Evolutionary conservation across 2,113 vertebrate genomes (phyloP), one percentile per base, ranked within the genome.

Genomic region (Anoura caudifer): DNA sequence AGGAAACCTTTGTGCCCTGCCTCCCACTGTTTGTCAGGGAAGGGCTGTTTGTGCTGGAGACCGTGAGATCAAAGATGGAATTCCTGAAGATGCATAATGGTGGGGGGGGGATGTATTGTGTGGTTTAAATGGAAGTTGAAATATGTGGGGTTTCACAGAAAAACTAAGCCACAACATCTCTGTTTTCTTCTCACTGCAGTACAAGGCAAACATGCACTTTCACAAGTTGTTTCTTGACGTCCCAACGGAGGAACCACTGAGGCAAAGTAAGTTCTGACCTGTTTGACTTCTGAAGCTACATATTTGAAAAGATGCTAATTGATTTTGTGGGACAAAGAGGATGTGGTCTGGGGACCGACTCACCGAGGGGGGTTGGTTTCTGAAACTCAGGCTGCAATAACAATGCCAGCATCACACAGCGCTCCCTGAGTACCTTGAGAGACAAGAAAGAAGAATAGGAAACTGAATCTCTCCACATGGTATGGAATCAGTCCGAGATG

Each of bases 141-240:
- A 45, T 47, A 3, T 77, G 52, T 47, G 4, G 9, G 31, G 20
- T 80, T 82, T 79, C 52, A 7, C 1, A 26, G 16, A 63, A 63
- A 59, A 26, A 15, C 5, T 8, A 14, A 10, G 0, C 28, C 3
- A 7, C 45, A 5, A 54, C 1, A 0, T 38, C 72, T 84, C 13
- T 61, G 4, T 43, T 94, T 96, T 96, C 61, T 97, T 97, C 97
- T 56, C 86, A 7, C 98, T 99, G 87, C 95, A 99, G 99, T 98
- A 99, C 20, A 99, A 99, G 98, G 98, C 99, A 86, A 99, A 99
- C 80, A 98, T 98, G 97, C 99, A 99, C 76, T 99, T 99, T 97
- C 99, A 99, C 98, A 99, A 99, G 98, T 96, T 99, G 97, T 99
- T 99, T 96, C 98, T 99, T 97, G 99, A 99, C 94, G 99, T 99